A percentile compares a stretch with the other conserved stretches of the same genome.
These are phyloP conservation scores for Sebastiscus albofasciatus DNA, from an alignment of 2,797 vertebrate genomes.

Conservation along the genomic window DNA sequence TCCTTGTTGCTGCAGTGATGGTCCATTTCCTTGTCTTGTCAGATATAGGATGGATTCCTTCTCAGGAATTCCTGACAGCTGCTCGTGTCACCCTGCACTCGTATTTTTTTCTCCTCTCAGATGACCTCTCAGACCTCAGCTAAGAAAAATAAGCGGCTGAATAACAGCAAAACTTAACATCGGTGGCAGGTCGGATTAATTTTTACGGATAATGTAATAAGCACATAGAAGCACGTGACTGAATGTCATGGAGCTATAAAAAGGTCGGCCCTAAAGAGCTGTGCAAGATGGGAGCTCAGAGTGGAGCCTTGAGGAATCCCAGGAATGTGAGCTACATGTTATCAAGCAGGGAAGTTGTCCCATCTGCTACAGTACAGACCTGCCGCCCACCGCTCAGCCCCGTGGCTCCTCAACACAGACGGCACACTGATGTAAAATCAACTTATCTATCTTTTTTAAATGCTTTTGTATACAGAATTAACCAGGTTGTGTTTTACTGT, in stretches of 20 bases:
- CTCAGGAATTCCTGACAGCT: constrained; percentile 62
- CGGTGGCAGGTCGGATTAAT: constrained; percentile 15
- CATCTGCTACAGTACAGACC: constrained; percentile 49
- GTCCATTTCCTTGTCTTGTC: constrained; percentile 59
- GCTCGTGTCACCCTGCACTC: constrained; percentile 54
- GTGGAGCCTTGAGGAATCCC: constrained; percentile 51
- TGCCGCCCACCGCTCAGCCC: constrained; percentile 12
- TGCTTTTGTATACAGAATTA: constrained; percentile 6
- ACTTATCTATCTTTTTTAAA: constrained; percentile 12
- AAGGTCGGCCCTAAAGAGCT: constrained; percentile 30
- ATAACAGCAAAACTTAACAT: constrained; percentile 43
- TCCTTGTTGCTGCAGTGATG: constrained; percentile 54
- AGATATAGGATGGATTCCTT: constrained; percentile 48
- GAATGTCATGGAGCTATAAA: constrained; percentile 40
- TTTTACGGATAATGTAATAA: constrained; percentile 39
- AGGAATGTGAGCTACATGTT: constrained; percentile 66
- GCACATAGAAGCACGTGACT: constrained; percentile 34
- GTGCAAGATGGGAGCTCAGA: constrained; percentile 20
- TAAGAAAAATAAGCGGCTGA: constrained; percentile 33
- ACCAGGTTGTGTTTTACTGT: constrained; percentile 12
- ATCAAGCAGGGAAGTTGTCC: constrained; percentile 43
- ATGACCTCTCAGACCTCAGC: constrained; percentile 21
- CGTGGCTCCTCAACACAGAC: constrained; percentile 25
- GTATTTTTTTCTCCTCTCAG: constrained; percentile 35
- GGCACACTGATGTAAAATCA: constrained; percentile 1